phyloP scores from a whole-genome alignment of 1,140 invertebrate genomes.

The Antheraea pernyi region DNA sequence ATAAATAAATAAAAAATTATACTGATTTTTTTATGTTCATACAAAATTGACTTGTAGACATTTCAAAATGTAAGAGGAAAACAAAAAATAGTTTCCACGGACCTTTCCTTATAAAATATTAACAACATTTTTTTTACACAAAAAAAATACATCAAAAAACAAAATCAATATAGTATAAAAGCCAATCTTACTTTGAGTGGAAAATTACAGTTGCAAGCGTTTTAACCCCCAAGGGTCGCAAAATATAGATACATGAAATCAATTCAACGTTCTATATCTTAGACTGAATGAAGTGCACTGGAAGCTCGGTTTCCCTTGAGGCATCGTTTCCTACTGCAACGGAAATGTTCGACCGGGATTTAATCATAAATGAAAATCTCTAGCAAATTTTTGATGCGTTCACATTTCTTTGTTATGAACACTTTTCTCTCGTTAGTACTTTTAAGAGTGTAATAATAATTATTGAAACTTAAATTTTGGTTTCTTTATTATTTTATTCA shows the following conservation, averaged over 20 bases:
- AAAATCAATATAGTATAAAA: no score
- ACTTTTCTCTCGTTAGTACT: no score
- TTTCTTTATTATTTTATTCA: no score
- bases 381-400: conserved; percentile 17
- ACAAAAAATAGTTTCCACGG: neutral
- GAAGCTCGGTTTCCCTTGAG: conserved; percentile 47
- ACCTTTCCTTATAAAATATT: neutral
- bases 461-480: no score
- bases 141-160: neutral
- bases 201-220: neutral
- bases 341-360: conserved; percentile 44
- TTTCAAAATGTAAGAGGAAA: neutral
- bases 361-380: conserved; percentile 54
- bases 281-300: conserved; percentile 13
- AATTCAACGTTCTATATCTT: conserved; percentile 44
- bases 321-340: conserved; percentile 39
- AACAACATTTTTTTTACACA: neutral
- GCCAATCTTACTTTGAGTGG: neutral
- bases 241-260: conserved; percentile 28
- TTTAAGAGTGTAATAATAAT: no score
- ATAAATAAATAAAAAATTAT: no score
- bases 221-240: neutral
- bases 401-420: neutral
- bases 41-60: no score
- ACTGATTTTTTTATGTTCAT: no score